Evolutionary conservation across 2,888 invertebrate genomes (phyloP), one percentile per base, ranked within the genome.

Genomic region (Tridacna gigas): DNA sequence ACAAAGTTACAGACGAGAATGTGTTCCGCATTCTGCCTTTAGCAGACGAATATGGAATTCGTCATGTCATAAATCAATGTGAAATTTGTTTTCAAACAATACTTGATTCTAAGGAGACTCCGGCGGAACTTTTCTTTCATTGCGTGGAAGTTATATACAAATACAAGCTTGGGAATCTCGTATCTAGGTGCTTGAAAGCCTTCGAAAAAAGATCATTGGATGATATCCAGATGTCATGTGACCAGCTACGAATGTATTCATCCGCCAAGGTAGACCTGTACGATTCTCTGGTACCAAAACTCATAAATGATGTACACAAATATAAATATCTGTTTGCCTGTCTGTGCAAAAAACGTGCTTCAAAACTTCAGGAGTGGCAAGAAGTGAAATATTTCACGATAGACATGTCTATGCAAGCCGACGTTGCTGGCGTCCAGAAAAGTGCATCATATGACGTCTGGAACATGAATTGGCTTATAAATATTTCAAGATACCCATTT

Each of bases 201-300:
- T 22, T 63, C 13, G 63, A 63, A 63, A 63, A 22, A n/a, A 20
- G 63, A 63, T 63, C 63, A 22, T 22, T 63, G 13, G 63, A 22
- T 22, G 63, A 63, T 22, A 63, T 63, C 2, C 12, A 22, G n/a
- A 18, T 13, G 25, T 13, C 63, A 25, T 13, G n/a, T 13, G 63
- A 63, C 25, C 22, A 18, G n/a, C 3, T 22, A 9, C 22, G 7
- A 13, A 20, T 63, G 13, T 25, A n/a, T 13, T 22, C 13, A 12
- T n/a, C n/a, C n/a, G 63, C 63, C n/a, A 63, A 63, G 22, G 63
- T 22, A 63, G 63, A 63, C 13, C n/a, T 63, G 22, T 63, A n/a
- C 63, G 25, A 18, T 22, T 18, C 63, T 9, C 25, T 63, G 63
- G 22, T 63, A 0, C 63, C 63, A 22, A 63, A 63, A 25, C 63